These are phyloP conservation scores for Diarsia rubi DNA, from an alignment of 2,888 invertebrate species.

Conservation along the genomic window DNA sequence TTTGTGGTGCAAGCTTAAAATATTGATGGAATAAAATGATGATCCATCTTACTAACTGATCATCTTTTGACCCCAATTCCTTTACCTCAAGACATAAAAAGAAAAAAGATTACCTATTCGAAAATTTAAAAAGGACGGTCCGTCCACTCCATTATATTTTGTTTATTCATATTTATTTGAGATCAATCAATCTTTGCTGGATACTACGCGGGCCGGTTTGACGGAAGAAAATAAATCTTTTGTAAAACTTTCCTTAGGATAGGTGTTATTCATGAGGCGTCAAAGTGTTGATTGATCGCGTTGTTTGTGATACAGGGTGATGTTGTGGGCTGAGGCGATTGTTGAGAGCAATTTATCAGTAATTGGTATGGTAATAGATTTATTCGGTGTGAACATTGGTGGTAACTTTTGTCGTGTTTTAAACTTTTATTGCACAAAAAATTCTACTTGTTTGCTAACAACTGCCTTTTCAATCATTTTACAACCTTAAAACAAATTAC, in stretches of 20 bases:
- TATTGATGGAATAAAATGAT: background rate
- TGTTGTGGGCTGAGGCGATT: constrained; percentile 51
- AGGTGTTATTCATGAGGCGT: constrained; percentile 89
- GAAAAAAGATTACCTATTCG: constrained; percentile 41
- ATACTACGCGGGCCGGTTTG: constrained; percentile 78
- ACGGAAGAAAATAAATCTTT: constrained; percentile 88
- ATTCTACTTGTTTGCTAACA: no score
- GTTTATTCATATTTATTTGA: constrained; percentile 84
- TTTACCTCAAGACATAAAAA: constrained; percentile 12
- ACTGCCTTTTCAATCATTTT: no score
- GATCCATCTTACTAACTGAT: background rate
- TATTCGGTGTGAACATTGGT: background rate
- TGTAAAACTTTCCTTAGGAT: constrained; percentile 87
- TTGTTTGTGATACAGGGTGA: constrained; percentile 69
- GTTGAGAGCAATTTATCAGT: background rate
- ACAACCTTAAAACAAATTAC: background rate
- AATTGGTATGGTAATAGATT: background rate
- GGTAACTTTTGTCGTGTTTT: background rate
- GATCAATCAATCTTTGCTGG: constrained; percentile 89
- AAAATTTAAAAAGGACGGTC: constrained; percentile 39
- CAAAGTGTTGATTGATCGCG: constrained; percentile 87
- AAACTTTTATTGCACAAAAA: background rate
- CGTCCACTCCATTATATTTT: constrained; percentile 58
- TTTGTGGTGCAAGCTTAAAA: background rate
- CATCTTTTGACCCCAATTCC: constrained; percentile 2